phyloP scores from a whole-genome alignment of 2,113 vertebrate genomes.

The Dipodomys merriami region DNA sequence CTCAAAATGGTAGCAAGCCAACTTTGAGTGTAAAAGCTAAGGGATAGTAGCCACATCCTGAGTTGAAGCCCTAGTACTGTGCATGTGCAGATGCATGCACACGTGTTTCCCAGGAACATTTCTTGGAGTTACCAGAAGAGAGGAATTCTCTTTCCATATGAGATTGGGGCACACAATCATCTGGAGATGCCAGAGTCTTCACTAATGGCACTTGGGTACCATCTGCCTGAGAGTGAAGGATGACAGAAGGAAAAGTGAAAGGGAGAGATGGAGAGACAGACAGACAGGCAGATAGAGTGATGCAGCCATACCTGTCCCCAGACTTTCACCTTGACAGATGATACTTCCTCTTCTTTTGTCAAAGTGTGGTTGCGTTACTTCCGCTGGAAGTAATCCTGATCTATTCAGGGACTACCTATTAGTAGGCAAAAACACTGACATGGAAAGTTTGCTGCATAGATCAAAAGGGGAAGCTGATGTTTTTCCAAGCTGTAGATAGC shows the following conservation, averaged over 20 bases:
- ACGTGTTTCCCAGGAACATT: background rate
- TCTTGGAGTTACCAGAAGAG: background rate
- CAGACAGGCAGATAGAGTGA: background rate
- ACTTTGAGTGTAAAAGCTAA: too few species aligned
- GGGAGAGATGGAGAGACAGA: background rate
- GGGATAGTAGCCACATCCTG: too few species aligned
- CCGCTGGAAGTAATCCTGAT: background rate
- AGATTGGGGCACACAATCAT: too few species aligned
- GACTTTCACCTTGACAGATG: background rate
- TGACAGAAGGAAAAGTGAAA: background rate
- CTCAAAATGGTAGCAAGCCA: too few species aligned
- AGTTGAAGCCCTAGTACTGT: too few species aligned
- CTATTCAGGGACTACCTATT: background rate
- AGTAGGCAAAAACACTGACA: background rate
- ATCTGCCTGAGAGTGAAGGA: background rate
- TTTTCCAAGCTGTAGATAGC: conserved; percentile 24
- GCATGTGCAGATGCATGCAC: too few species aligned
- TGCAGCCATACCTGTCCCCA: background rate
- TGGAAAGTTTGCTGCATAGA: background rate
- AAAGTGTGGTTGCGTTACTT: background rate
- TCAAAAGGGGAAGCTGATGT: conserved; percentile 34
- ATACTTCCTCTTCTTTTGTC: background rate
- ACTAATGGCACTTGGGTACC: background rate
- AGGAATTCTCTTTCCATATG: background rate
- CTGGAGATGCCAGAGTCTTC: background rate